A percentile compares a stretch with the other conserved stretches of the same genome.
phyloP scores from a whole-genome alignment of 1,140 invertebrate genomes.

The Orchesella cincta region DNA sequence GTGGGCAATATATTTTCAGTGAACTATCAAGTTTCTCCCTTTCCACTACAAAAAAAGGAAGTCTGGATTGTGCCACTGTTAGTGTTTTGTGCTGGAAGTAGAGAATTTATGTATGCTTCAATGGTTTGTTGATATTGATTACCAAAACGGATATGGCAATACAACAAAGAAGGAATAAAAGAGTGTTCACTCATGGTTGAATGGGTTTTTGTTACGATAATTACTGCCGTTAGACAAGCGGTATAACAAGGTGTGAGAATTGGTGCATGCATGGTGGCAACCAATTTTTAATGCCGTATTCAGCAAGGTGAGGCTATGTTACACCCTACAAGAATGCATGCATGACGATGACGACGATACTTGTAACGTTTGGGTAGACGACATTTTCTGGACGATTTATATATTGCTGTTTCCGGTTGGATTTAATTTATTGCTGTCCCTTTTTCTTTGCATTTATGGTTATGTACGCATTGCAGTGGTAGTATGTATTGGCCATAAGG shows the following conservation, averaged over 20 bases:
- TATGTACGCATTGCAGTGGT: too few relatives aligned
- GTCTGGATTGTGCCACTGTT: neutral
- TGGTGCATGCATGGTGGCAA: too few relatives aligned
- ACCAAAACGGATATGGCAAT: too few relatives aligned
- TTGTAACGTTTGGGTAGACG: neutral
- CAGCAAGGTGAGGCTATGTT: too few relatives aligned
- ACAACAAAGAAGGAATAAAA: neutral
- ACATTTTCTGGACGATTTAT: neutral
- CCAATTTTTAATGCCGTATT: too few relatives aligned
- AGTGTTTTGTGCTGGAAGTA: neutral
- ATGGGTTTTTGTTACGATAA: slow-evolving; percentile 6
- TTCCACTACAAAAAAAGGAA: slow-evolving; percentile 2
- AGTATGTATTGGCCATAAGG: too few relatives aligned
- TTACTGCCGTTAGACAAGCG: neutral
- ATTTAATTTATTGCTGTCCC: neutral
- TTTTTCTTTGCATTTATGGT: neutral
- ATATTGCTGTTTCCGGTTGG: neutral
- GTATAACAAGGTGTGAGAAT: neutral
- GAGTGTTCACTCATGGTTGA: neutral
- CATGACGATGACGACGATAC: neutral
- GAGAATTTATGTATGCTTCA: slow-evolving; percentile 15
- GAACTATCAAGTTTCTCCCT: too few relatives aligned
- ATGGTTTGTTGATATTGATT: slow-evolving; percentile 9
- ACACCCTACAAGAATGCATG: neutral
- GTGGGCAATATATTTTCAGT: neutral